These are phyloP conservation scores for Pycnomerus fuliginosus DNA, from an alignment of 2,888 invertebrate genomes.

Conservation along the genomic window DNA sequence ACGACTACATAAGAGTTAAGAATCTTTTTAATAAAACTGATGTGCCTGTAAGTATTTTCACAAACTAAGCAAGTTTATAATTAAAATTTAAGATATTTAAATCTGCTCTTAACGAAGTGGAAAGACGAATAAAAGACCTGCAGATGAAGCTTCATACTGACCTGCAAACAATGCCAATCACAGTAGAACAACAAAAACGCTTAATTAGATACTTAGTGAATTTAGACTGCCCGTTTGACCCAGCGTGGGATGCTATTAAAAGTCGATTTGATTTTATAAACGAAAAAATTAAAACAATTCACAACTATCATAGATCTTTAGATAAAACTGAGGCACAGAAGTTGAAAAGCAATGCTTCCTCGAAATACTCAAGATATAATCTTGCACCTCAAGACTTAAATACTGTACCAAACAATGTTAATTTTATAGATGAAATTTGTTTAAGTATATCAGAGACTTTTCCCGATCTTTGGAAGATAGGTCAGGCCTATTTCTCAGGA, in stretches of 20 bases:
- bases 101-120: constrained; percentile 88
- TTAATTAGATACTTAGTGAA: constrained; percentile 83
- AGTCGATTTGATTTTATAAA: constrained; percentile 80
- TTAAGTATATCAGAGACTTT: constrained; percentile 73
- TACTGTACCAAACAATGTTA: constrained; percentile 65
- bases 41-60: constrained; percentile 62
- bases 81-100: constrained; percentile 67
- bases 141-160: constrained; percentile 78
- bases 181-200: constrained; percentile 92
- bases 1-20: constrained; percentile 95
- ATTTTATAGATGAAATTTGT: constrained; percentile 79
- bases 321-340: constrained; percentile 47
- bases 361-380: constrained; percentile 47
- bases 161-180: constrained; percentile 86
- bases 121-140: constrained; percentile 79
- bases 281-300: constrained; percentile 63
- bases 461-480: constrained; percentile 94
- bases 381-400: constrained; percentile 44
- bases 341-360: constrained; percentile 35
- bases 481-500: constrained; percentile 90
- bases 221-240: constrained; percentile 79
- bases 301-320: constrained; percentile 62
- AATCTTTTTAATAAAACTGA: constrained; percentile 94
- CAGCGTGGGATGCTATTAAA: constrained; percentile 93
- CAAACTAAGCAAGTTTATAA: not conserved